Percentiles rank a stretch among this genome's conserved stretches.
Evolutionary conservation across 2,797 vertebrate species (phyloP).

Genomic region (Pampus argenteus): DNA sequence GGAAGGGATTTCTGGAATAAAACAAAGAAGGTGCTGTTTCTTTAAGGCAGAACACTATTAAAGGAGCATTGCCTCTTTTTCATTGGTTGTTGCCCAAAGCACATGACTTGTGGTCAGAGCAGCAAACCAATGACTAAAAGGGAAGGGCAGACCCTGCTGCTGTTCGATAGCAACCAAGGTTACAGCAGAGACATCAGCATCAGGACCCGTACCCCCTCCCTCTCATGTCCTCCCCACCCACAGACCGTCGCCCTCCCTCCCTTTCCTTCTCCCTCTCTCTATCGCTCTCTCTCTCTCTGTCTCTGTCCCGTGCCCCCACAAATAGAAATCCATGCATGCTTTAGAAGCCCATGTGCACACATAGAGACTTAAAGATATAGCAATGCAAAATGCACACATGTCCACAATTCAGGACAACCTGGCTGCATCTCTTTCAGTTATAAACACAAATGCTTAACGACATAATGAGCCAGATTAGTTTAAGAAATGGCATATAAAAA

Average conservation of each 20-base stretch:
- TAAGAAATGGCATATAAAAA: constrained; percentile 13
- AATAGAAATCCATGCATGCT: constrained; percentile 49
- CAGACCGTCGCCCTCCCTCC: constrained; percentile 47
- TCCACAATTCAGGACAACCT: constrained; percentile 3
- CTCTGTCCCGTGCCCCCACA: constrained; percentile 41
- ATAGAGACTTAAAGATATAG: background rate
- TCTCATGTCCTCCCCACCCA: constrained; percentile 64
- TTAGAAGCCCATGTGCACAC: constrained; percentile 36
- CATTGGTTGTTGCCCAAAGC: constrained; percentile 81
- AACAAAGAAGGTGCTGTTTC: constrained; percentile 68
- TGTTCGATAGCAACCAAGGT: constrained; percentile 89
- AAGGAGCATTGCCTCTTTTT: constrained; percentile 69
- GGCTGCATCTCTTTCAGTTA: background rate
- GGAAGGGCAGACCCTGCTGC: constrained; percentile 85
- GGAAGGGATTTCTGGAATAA: constrained; percentile 44
- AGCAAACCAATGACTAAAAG: constrained; percentile 82
- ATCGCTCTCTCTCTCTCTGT: constrained; percentile 17
- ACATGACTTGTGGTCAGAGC: constrained; percentile 84
- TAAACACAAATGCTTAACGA: background rate
- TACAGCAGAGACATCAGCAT: constrained; percentile 87
- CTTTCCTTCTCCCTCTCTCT: constrained; percentile 19
- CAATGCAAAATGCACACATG: constrained; percentile 13
- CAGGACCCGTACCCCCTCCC: constrained; percentile 74
- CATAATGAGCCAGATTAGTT: background rate
- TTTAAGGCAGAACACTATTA: constrained; percentile 80